Percentiles rank a stretch among this genome's conserved stretches.
phyloP scores from a whole-genome alignment of 2,797 vertebrate genomes.

The Acestrorhynchus altus region DNA sequence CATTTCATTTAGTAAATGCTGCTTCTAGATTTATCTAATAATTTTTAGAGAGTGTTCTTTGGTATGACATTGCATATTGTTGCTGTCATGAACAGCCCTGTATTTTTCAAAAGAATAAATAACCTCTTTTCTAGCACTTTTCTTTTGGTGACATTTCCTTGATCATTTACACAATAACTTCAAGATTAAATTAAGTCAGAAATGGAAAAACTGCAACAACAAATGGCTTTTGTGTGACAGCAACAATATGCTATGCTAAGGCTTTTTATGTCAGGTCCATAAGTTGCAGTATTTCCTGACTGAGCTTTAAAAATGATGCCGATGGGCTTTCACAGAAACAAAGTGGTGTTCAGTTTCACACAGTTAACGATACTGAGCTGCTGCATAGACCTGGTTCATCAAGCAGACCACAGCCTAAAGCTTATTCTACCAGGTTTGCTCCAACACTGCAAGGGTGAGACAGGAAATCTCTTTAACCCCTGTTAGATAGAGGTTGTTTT shows the following conservation, averaged over 20 bases:
- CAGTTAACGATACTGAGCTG: neutral
- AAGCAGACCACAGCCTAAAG: conserved; percentile 7
- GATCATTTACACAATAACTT: too few relatives aligned
- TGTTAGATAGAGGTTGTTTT: conserved; percentile 10
- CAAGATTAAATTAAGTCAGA: neutral
- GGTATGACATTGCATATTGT: too few relatives aligned
- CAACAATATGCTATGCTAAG: neutral
- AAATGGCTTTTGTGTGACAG: too few relatives aligned
- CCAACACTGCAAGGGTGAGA: conserved; percentile 20
- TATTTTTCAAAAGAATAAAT: too few relatives aligned
- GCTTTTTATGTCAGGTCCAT: neutral
- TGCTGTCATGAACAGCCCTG: too few relatives aligned
- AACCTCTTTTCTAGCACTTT: too few relatives aligned
- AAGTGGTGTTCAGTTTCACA: conserved; percentile 24
- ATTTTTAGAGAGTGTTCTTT: too few relatives aligned
- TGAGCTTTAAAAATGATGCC: conserved; percentile 4
- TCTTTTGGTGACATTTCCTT: too few relatives aligned
- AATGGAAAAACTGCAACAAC: too few relatives aligned
- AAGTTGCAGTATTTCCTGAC: neutral
- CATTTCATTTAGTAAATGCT: too few relatives aligned
- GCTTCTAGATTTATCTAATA: too few relatives aligned
- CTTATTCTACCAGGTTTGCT: conserved; percentile 6
- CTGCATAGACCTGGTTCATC: conserved; percentile 3
- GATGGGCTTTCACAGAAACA: conserved; percentile 3
- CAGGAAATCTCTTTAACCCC: conserved; percentile 26